Conservation (phyloP, 1,140 invertebrate species). For the Heliconius hermathena region DNA sequence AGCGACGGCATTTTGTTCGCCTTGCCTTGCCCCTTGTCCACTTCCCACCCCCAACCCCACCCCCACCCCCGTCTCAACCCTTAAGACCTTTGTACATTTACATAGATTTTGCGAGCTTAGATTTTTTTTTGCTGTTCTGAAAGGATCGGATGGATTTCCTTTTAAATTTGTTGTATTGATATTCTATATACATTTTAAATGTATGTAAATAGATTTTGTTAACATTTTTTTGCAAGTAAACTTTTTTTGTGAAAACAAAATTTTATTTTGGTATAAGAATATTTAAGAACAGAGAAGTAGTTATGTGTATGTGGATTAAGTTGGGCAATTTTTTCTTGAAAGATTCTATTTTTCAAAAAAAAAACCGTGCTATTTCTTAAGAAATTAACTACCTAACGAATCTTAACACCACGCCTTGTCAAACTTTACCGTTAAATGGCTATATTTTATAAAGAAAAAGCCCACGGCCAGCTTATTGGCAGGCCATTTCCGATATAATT, state of each 20-base stretch:
- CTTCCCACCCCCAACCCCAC: conserved; percentile 39
- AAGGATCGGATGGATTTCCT: conserved; percentile 63
- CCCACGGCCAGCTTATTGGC: too few relatives aligned
- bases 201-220: neutral
- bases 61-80: conserved; percentile 55
- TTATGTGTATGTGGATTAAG: too few relatives aligned
- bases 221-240: too few relatives aligned
- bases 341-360: too few relatives aligned
- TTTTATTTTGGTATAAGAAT: neutral
- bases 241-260: neutral
- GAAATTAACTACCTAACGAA: too few relatives aligned
- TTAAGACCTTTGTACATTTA: conserved; percentile 77
- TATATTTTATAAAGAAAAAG: too few relatives aligned
- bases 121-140: conserved; percentile 71
- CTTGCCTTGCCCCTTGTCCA: conserved; percentile 62
- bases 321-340: too few relatives aligned
- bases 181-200: neutral
- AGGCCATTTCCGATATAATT: too few relatives aligned
- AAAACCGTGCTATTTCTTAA: too few relatives aligned
- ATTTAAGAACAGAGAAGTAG: too few relatives aligned
- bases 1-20: conserved; percentile 74
- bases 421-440: too few relatives aligned
- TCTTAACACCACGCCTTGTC: too few relatives aligned
- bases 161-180: conserved; percentile 22
- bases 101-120: conserved; percentile 73